These are phyloP conservation scores for Martes martes DNA, from an alignment of 2,113 vertebrate species.

Conservation along the genomic window DNA sequence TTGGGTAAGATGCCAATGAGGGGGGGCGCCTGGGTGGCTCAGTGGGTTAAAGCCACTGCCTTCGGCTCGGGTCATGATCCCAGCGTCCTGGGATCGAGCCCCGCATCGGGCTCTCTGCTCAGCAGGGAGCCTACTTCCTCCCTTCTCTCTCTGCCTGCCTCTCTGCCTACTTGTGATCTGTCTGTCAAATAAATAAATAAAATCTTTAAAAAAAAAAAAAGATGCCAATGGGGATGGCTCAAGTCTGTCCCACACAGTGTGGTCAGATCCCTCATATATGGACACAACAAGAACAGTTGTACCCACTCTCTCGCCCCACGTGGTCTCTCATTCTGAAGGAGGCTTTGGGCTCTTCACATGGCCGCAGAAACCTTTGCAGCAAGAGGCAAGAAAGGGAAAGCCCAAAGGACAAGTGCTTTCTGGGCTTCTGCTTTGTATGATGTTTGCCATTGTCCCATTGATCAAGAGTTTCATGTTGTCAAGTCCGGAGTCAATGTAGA, in stretches of 20 bases:
- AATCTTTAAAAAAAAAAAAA: too few species aligned
- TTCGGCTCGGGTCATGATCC: too few species aligned
- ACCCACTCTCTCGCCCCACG: rapidly evolving
- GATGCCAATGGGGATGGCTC: background rate
- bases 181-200: too few species aligned
- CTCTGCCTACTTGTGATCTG: too few species aligned
- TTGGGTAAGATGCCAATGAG: background rate
- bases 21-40: too few species aligned
- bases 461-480: background rate
- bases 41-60: too few species aligned
- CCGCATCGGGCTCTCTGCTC: too few species aligned
- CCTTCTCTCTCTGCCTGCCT: too few species aligned
- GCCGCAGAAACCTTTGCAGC: background rate
- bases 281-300: background rate
- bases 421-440: background rate
- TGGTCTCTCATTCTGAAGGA: background rate
- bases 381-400: background rate
- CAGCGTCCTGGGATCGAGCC: too few species aligned
- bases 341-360: too few species aligned
- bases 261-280: background rate
- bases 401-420: background rate
- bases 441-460: background rate
- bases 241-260: background rate
- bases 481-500: background rate
- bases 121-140: too few species aligned